These are phyloP conservation scores for Periplaneta americana DNA, from an alignment of 1,140 invertebrate genomes.

Conservation along the genomic window DNA sequence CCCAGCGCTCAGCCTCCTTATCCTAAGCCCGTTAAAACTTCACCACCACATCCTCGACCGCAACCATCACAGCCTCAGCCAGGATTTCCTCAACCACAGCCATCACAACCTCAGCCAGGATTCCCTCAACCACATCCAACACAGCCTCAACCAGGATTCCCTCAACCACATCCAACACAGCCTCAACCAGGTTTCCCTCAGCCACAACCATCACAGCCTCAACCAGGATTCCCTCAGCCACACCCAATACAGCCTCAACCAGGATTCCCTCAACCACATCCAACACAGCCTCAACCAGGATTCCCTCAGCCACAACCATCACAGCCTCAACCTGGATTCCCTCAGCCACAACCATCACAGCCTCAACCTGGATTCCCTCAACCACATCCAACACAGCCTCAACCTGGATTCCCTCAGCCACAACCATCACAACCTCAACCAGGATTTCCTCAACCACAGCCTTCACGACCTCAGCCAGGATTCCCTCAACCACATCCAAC, in stretches of 20 bases:
- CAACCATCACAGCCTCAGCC: background rate
- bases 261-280: background rate
- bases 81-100: background rate
- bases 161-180: background rate
- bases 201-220: background rate
- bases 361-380: constrained; percentile 3
- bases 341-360: background rate
- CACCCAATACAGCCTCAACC: background rate
- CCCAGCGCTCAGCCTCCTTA: background rate
- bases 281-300: background rate
- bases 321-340: too few relatives aligned
- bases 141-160: background rate
- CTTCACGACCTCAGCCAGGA: constrained; percentile 12
- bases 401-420: background rate
- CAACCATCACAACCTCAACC: constrained; percentile 21
- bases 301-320: background rate
- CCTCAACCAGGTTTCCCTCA: background rate
- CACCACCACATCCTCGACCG: too few relatives aligned
- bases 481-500: constrained; percentile 21
- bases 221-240: background rate
- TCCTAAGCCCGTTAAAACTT: background rate
- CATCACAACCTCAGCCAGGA: background rate
- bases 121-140: background rate
- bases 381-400: constrained; percentile 1
- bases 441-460: background rate